Evolutionary conservation across 2,113 vertebrate species (phyloP).

Genomic region (Plotosus lineatus): DNA sequence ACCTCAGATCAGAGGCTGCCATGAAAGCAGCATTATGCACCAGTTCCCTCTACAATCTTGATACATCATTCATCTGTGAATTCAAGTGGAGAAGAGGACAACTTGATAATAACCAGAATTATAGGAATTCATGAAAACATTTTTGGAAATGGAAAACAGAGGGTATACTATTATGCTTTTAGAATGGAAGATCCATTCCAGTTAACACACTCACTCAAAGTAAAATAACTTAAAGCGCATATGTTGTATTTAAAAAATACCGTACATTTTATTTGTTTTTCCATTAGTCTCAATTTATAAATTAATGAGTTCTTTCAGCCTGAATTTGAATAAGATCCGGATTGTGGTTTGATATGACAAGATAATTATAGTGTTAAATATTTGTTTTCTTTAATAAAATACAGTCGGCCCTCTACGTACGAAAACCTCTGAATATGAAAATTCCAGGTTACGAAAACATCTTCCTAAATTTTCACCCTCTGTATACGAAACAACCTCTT

Average conservation of each 20-base stretch:
- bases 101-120: background rate
- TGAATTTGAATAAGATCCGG: background rate
- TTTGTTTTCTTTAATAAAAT: background rate
- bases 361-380: background rate
- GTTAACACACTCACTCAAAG: background rate
- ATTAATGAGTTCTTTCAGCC: background rate
- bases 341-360: background rate
- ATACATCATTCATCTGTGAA: slow-evolving; percentile 22
- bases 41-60: background rate
- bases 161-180: background rate
- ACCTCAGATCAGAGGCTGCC: slow-evolving; percentile 53
- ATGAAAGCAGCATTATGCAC: slow-evolving; percentile 54
- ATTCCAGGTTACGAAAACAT: too few species aligned
- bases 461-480: too few species aligned
- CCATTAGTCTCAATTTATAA: background rate
- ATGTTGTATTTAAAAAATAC: background rate
- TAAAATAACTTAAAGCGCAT: background rate
- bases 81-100: slow-evolving; percentile 14
- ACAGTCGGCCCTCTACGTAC: too few species aligned
- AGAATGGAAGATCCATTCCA: background rate
- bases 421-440: too few species aligned
- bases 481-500: too few species aligned
- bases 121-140: background rate
- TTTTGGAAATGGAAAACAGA: background rate
- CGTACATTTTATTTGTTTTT: background rate